Percentiles rank a stretch among this genome's conserved stretches.
Conservation (phyloP, 1,140 invertebrate genomes). For the Drosophila cardini region DNA sequence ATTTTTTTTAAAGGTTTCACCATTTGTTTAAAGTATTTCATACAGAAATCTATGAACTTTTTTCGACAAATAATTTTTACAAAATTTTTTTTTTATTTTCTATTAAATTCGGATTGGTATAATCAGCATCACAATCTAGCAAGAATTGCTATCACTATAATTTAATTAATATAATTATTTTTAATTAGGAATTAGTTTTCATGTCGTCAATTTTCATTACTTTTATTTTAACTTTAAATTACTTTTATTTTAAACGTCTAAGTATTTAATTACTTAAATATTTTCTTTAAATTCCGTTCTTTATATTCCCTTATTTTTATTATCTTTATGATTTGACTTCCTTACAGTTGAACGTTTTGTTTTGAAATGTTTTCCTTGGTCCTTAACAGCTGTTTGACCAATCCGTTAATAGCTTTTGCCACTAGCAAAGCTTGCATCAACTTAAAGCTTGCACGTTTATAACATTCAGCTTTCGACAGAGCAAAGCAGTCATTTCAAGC, state of each 20-base stretch:
- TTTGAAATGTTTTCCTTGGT: slow-evolving; percentile 67
- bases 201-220: too few relatives aligned
- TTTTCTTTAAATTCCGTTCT: neutral
- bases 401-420: neutral
- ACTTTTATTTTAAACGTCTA: neutral
- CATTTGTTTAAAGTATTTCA: neutral
- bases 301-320: neutral
- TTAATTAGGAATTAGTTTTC: too few relatives aligned
- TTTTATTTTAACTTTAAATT: too few relatives aligned
- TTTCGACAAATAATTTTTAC: too few relatives aligned
- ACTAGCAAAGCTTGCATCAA: neutral
- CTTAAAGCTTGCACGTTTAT: neutral
- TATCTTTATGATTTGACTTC: slow-evolving; percentile 49
- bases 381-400: slow-evolving; percentile 58
- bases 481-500: slow-evolving; percentile 17
- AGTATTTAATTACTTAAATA: neutral
- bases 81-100: too few relatives aligned
- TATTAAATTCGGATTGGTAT: too few relatives aligned
- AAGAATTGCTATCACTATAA: too few relatives aligned
- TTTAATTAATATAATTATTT: too few relatives aligned
- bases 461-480: slow-evolving; percentile 15
- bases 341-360: slow-evolving; percentile 71
- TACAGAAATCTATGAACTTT: too few relatives aligned
- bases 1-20: too few relatives aligned
- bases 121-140: too few relatives aligned